Percentiles rank a stretch among this genome's conserved stretches.
phyloP scores from a whole-genome alignment of 1,140 invertebrate species.

The Bradynema listronoti region DNA sequence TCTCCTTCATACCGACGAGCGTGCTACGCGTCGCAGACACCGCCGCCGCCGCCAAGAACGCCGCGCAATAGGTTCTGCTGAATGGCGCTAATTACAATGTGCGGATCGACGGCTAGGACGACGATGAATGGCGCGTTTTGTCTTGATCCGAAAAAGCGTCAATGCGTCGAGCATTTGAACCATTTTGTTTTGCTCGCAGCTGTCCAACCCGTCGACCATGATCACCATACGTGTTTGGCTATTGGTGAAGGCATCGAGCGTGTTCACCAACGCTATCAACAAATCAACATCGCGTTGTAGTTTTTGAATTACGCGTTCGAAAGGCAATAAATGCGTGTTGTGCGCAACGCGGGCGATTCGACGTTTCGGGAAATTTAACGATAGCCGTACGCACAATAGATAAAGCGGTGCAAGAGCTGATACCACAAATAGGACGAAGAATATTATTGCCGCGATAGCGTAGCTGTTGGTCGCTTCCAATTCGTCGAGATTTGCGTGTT shows the following conservation, averaged over 20 bases:
- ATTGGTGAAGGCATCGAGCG: constrained; percentile 49
- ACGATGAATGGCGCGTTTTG: constrained; percentile 57
- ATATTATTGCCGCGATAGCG: constrained; percentile 7
- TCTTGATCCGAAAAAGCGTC: constrained; percentile 69
- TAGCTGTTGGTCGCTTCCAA: too few relatives aligned
- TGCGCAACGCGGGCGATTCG: constrained; percentile 46
- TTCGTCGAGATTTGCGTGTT: too few relatives aligned
- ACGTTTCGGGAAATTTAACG: constrained; percentile 60
- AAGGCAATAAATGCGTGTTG: constrained; percentile 47
- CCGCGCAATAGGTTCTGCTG: constrained; percentile 50
- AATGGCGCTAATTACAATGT: constrained; percentile 55
- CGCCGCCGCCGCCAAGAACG: too few relatives aligned
- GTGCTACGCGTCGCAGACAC: too few relatives aligned
- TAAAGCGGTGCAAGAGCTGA: constrained; percentile 67
- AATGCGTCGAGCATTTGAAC: constrained; percentile 79
- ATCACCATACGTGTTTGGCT: constrained; percentile 66
- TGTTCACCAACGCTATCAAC: constrained; percentile 71
- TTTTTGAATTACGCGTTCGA: constrained; percentile 62
- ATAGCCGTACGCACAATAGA: constrained; percentile 70
- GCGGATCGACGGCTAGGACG: constrained; percentile 54
- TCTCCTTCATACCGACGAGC: too few relatives aligned
- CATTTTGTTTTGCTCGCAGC: constrained; percentile 93
- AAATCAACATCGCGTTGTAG: constrained; percentile 77
- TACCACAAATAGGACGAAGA: constrained; percentile 7
- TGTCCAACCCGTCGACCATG: constrained; percentile 91